Evolutionary conservation across 1,140 invertebrate genomes (phyloP).

Genomic region (Lordiphosa clarofinis): DNA sequence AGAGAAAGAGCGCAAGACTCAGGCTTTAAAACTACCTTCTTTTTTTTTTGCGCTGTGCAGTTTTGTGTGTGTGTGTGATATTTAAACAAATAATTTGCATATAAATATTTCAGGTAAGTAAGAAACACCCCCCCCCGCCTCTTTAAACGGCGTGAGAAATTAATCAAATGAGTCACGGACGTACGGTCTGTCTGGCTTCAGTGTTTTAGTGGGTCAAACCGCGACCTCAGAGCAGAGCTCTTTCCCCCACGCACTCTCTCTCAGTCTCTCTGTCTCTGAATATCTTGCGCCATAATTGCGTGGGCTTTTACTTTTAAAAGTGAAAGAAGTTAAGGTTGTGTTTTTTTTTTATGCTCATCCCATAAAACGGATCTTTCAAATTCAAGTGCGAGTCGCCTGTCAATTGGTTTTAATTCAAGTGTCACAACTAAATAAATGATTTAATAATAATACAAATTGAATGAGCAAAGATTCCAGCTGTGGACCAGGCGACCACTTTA

Average conservation of each 20-base stretch:
- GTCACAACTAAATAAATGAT: too few species aligned
- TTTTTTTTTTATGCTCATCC: background rate
- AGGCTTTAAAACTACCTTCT: constrained; percentile 7
- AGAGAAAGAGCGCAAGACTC: constrained; percentile 1
- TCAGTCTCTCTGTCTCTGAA: too few species aligned
- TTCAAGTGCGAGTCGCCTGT: too few species aligned
- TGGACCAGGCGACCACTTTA: too few species aligned
- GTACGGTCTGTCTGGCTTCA: constrained; percentile 19
- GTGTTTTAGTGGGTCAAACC: constrained; percentile 9
- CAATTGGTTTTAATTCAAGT: too few species aligned
- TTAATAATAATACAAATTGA: too few species aligned
- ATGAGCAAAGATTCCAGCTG: too few species aligned
- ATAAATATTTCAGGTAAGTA: constrained; percentile 4
- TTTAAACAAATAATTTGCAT: background rate
- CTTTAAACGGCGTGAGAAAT: constrained; percentile 27
- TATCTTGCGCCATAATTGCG: constrained; percentile 40
- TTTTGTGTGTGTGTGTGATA: constrained; percentile 4
- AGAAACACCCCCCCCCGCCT: background rate
- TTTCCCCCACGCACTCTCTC: background rate
- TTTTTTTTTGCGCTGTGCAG: constrained; percentile 17
- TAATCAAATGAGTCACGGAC: constrained; percentile 28
- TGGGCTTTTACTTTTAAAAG: constrained; percentile 54
- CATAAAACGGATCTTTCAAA: too few species aligned
- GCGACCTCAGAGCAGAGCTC: constrained; percentile 3
- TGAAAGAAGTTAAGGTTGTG: constrained; percentile 27